These are phyloP conservation scores for Leptonema lineaticorne DNA, from an alignment of 1,140 invertebrate genomes.

Conservation along the genomic window DNA sequence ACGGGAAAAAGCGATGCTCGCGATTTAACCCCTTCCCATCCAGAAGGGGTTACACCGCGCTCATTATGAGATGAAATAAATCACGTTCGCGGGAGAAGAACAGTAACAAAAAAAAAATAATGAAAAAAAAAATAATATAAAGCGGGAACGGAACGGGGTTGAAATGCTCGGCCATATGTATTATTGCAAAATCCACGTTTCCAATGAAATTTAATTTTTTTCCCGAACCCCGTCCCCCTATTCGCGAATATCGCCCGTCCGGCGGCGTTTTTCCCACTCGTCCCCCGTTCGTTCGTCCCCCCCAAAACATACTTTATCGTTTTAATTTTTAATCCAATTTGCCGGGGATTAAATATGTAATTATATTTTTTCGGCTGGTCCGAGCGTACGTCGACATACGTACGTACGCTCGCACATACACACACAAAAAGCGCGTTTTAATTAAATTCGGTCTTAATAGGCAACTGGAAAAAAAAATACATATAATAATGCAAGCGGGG, in stretches of 20 bases:
- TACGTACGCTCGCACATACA: slow-evolving; percentile 11
- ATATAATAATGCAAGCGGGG: slow-evolving; percentile 16
- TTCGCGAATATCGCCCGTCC: too few species aligned
- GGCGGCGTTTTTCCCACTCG: background rate
- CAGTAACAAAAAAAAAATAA: background rate
- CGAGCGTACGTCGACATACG: slow-evolving; percentile 17
- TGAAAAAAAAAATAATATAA: slow-evolving; percentile 19
- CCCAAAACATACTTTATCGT: slow-evolving; percentile 44
- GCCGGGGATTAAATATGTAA: slow-evolving; percentile 59
- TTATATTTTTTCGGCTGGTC: slow-evolving; percentile 46
- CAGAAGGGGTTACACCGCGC: slow-evolving; percentile 12
- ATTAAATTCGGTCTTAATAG: slow-evolving; percentile 43
- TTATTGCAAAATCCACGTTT: slow-evolving; percentile 35
- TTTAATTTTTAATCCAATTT: slow-evolving; percentile 60
- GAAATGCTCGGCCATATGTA: slow-evolving; percentile 25
- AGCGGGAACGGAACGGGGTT: background rate
- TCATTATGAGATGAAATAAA: slow-evolving; percentile 32
- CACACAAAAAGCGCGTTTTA: slow-evolving; percentile 34
- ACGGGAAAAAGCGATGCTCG: slow-evolving; percentile 17
- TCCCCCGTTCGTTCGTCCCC: background rate
- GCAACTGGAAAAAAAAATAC: slow-evolving; percentile 31
- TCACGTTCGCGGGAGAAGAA: slow-evolving; percentile 26
- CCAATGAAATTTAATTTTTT: slow-evolving; percentile 49
- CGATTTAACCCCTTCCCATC: background rate
- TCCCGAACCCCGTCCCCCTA: background rate